phyloP scores from a whole-genome alignment of 2,888 invertebrate species.

The Pyrocoelia pectoralis region DNA sequence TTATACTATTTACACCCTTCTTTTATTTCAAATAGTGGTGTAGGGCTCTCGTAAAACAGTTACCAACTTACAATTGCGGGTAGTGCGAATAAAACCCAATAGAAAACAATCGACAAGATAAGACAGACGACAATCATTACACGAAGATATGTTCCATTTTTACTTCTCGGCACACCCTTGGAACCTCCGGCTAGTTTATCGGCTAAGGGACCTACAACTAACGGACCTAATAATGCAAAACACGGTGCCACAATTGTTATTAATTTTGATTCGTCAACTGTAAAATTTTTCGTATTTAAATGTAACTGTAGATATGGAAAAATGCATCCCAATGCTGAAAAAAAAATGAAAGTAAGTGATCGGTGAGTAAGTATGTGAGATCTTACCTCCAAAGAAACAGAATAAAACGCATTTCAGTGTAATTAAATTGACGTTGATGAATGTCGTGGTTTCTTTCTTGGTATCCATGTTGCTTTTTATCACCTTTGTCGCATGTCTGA shows the following conservation, averaged over 20 bases:
- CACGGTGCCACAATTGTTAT: constrained; percentile 83
- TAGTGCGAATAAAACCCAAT: constrained; percentile 71
- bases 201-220: constrained; percentile 79
- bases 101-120: constrained; percentile 73
- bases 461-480: not conserved
- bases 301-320: constrained; percentile 83
- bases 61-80: constrained; percentile 67
- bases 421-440: constrained; percentile 66
- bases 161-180: constrained; percentile 53
- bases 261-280: constrained; percentile 75
- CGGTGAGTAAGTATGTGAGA: not conserved
- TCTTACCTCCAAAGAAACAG: constrained; percentile 79
- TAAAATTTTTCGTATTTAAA: constrained; percentile 77
- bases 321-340: constrained; percentile 80
- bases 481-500: not conserved
- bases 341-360: constrained; percentile 15
- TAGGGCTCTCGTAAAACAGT: not conserved
- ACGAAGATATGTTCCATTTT: constrained; percentile 71
- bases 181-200: constrained; percentile 70
- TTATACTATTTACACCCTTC: not conserved
- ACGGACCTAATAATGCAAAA: constrained; percentile 79
- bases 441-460: constrained; percentile 63
- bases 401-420: constrained; percentile 83
- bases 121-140: constrained; percentile 73
- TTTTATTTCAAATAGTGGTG: not conserved